phyloP scores from a whole-genome alignment of 2,888 invertebrate species.

The Spisula subtruncata region DNA sequence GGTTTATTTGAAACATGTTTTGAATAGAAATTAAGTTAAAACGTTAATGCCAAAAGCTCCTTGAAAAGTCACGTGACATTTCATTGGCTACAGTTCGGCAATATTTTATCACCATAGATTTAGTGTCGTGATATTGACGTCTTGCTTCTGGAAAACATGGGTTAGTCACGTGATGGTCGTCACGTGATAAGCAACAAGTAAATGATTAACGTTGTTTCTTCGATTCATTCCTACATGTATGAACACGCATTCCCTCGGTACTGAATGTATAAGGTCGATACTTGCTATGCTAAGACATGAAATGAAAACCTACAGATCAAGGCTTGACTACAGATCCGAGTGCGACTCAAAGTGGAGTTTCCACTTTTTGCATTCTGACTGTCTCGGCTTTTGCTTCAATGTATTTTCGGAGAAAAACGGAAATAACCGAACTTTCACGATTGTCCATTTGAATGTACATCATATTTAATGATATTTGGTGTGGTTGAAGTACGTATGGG shows the following conservation, averaged over 20 bases:
- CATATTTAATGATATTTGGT: neutral
- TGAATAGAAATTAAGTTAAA: neutral
- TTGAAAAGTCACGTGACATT: neutral
- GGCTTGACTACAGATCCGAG: too few species aligned
- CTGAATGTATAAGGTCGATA: too few species aligned
- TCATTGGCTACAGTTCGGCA: neutral
- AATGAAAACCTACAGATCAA: too few species aligned
- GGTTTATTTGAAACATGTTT: neutral
- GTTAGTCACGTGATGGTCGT: neutral
- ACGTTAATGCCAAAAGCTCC: neutral
- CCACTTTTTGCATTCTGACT: too few species aligned
- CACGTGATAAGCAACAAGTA: neutral
- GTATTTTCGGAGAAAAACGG: too few species aligned
- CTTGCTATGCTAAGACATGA: too few species aligned
- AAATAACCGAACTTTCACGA: too few species aligned
- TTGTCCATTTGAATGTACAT: too few species aligned
- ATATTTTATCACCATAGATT: neutral
- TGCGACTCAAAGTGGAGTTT: too few species aligned
- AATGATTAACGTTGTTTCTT: neutral
- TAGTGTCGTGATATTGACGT: conserved; percentile 10
- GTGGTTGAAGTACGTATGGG: too few species aligned
- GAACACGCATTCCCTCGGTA: neutral
- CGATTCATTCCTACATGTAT: neutral
- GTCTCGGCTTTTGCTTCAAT: too few species aligned
- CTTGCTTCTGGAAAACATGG: neutral